phyloP scores from a whole-genome alignment of 2,888 invertebrate genomes.

The Cyclophora albipunctata region DNA sequence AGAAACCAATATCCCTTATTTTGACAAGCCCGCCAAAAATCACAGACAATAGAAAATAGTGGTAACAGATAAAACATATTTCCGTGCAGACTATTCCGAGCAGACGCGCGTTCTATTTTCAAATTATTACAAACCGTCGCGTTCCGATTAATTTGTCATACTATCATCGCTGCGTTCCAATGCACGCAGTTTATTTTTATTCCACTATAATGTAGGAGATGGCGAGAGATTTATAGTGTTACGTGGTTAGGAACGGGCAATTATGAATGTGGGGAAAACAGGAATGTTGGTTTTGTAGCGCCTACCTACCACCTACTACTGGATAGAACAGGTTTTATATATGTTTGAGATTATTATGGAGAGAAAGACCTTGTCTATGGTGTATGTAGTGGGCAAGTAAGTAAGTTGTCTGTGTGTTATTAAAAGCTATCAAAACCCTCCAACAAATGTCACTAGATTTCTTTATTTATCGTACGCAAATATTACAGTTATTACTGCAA shows the following conservation, averaged over 20 bases:
- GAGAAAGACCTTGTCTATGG: constrained; percentile 7
- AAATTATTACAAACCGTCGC: constrained; percentile 40
- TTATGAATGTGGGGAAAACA: constrained; percentile 38
- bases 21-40: too few relatives aligned
- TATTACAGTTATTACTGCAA: too few relatives aligned
- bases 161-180: constrained; percentile 43
- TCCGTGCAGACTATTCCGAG: constrained; percentile 12
- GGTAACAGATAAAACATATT: too few relatives aligned
- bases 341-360: too few relatives aligned
- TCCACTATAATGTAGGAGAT: constrained; percentile 41
- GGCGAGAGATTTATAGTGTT: constrained; percentile 48
- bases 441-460: too few relatives aligned
- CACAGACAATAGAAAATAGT: too few relatives aligned
- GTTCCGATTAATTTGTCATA: constrained; percentile 60
- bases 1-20: too few relatives aligned
- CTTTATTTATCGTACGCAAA: too few relatives aligned
- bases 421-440: too few relatives aligned
- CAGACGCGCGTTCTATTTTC: constrained; percentile 46
- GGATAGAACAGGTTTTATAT: constrained; percentile 2
- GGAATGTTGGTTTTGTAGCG: constrained; percentile 28
- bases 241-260: constrained; percentile 33
- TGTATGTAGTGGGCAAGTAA: too few relatives aligned
- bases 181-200: constrained; percentile 41
- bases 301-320: constrained; percentile 3
- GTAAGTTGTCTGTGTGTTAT: too few relatives aligned